These are phyloP conservation scores for Bellardia pandia DNA, from an alignment of 2,888 invertebrate genomes.

Conservation along the genomic window DNA sequence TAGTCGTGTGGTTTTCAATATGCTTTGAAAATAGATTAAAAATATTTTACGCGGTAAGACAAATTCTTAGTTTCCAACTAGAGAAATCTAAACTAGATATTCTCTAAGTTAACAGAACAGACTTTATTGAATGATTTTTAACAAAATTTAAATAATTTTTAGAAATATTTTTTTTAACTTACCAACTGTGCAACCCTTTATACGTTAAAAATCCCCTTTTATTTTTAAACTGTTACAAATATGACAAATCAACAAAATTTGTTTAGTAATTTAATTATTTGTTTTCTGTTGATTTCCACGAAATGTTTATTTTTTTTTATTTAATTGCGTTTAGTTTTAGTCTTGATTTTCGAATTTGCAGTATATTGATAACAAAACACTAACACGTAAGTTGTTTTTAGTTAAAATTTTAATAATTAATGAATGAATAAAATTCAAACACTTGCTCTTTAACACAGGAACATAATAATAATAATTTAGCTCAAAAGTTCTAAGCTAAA, in stretches of 20 bases:
- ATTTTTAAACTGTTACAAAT: constrained; percentile 1
- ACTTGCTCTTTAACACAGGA: constrained; percentile 10
- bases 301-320: constrained; percentile 40
- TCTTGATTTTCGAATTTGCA: not conserved
- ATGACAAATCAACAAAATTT: constrained; percentile 29
- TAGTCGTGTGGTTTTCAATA: constrained; percentile 20
- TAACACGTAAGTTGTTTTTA: constrained; percentile 34
- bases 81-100: too few relatives aligned
- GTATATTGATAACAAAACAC: constrained; percentile 38
- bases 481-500: constrained; percentile 3
- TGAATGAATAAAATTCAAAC: constrained; percentile 28
- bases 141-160: not conserved
- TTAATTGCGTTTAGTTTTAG: not conserved
- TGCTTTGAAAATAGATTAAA: constrained; percentile 27
- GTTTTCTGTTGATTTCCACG: constrained; percentile 21
- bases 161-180: not conserved
- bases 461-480: not conserved
- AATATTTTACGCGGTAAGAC: not conserved
- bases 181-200: constrained; percentile 28
- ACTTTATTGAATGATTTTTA: not conserved
- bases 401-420: constrained; percentile 53
- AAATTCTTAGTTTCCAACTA: not conserved
- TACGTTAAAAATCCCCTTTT: not conserved
- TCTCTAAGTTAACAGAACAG: too few relatives aligned
- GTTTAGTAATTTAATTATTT: constrained; percentile 22